phyloP scores from a whole-genome alignment of 30 jellyfish, hydroid and myxozoan species.

The Aurelia aurita complex sp. Pacific region DNA sequence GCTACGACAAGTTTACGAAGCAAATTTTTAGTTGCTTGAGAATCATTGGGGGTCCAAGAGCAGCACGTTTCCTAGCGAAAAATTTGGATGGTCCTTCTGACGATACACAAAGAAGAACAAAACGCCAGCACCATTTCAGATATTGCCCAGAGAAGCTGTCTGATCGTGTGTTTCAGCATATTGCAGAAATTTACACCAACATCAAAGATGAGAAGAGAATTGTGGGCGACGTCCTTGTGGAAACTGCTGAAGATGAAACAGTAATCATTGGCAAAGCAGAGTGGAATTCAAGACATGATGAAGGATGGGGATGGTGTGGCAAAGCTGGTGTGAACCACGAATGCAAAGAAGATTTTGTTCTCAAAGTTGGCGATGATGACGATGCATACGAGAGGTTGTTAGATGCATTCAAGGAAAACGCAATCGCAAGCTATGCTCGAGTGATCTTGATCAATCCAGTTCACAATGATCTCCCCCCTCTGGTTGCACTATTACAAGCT shows the following conservation, averaged over 20 bases:
- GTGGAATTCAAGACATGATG: conserved; percentile 8
- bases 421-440: conserved; percentile 20
- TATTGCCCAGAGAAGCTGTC: conserved; percentile 17
- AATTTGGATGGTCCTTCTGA: conserved; percentile 32
- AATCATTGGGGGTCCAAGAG: conserved; percentile 26
- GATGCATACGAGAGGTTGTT: conserved; percentile 22
- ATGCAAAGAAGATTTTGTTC: conserved; percentile 25
- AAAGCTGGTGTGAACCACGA: conserved; percentile 19
- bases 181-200: neutral
- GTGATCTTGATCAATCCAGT: conserved; percentile 38
- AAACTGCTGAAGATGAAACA: conserved; percentile 39
- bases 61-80: conserved; percentile 19
- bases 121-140: conserved; percentile 20
- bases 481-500: conserved; percentile 27
- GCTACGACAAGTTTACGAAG: conserved; percentile 12
- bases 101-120: conserved; percentile 24
- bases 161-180: conserved; percentile 19
- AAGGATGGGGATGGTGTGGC: conserved; percentile 57
- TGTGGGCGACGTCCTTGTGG: neutral
- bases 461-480: conserved; percentile 28
- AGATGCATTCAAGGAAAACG: conserved; percentile 26
- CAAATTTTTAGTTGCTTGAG: conserved; percentile 21
- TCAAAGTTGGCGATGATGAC: conserved; percentile 16
- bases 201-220: conserved; percentile 5
- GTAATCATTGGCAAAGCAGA: conserved; percentile 23